Percentiles rank a stretch among this genome's conserved stretches.
phyloP scores from a whole-genome alignment of 2,797 vertebrate species.

The Danio aesculapii region DNA sequence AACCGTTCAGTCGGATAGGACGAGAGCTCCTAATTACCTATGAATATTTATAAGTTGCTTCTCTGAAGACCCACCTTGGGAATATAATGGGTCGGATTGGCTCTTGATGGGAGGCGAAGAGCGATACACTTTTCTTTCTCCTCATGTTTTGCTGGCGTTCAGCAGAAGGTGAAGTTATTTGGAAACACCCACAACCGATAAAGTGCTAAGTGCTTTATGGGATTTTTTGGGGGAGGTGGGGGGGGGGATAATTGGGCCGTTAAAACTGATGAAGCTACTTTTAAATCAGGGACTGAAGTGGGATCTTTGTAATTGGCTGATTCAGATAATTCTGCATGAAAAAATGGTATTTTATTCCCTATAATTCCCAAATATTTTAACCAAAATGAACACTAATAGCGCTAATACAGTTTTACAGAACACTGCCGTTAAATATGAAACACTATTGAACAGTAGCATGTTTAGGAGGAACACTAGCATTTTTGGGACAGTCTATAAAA shows the following conservation, averaged over 20 bases:
- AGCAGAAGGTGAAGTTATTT: slow-evolving; percentile 22
- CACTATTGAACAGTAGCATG: too few relatives aligned
- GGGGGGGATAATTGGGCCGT: slow-evolving; percentile 1
- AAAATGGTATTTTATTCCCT: too few relatives aligned
- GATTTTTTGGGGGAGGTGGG: slow-evolving; percentile 33
- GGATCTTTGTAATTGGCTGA: too few relatives aligned
- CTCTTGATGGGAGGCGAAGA: slow-evolving; percentile 36
- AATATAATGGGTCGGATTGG: slow-evolving; percentile 66
- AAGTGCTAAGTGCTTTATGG: slow-evolving; percentile 18
- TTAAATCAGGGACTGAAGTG: too few relatives aligned
- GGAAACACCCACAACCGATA: slow-evolving; percentile 11
- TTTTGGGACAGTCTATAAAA: too few relatives aligned
- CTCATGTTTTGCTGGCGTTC: slow-evolving; percentile 42
- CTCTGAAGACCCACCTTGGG: slow-evolving; percentile 65
- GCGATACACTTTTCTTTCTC: slow-evolving; percentile 19
- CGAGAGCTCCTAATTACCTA: slow-evolving; percentile 65
- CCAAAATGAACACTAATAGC: too few relatives aligned
- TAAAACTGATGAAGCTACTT: slow-evolving; percentile 17
- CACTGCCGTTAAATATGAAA: too few relatives aligned
- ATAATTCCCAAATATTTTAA: too few relatives aligned
- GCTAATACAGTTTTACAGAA: too few relatives aligned
- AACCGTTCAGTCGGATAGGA: slow-evolving; percentile 41
- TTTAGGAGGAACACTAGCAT: too few relatives aligned
- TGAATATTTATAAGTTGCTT: slow-evolving; percentile 78
- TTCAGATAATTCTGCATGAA: too few relatives aligned